A percentile compares a stretch with the other conserved stretches of the same genome.
Evolutionary conservation across 2,113 vertebrate genomes (phyloP).

Genomic region (Pangasianodon hypophthalmus): DNA sequence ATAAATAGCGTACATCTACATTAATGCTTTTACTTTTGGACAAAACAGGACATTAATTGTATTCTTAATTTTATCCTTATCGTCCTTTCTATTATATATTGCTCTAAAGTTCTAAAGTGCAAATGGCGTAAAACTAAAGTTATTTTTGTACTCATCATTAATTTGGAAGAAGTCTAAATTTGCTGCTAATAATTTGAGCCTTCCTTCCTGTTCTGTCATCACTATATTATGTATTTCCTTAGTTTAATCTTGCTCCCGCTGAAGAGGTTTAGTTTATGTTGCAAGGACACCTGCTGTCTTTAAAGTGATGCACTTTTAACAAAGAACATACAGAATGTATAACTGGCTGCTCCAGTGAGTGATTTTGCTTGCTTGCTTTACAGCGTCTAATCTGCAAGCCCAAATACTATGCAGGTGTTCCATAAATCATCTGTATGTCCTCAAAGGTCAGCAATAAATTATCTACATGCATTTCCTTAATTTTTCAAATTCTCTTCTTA

Average conservation of each 20-base stretch:
- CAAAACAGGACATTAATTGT: not conserved
- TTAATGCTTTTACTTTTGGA: not conserved
- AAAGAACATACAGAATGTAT: not conserved
- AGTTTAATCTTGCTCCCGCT: not conserved
- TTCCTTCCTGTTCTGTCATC: not conserved
- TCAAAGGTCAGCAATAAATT: slow-evolving; percentile 30
- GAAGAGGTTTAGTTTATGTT: not conserved
- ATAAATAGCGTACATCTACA: not conserved
- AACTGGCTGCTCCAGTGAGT: slow-evolving; percentile 19
- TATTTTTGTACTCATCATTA: not conserved
- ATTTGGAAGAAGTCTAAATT: not conserved
- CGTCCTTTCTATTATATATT: not conserved
- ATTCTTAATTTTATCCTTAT: not conserved
- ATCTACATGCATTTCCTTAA: slow-evolving; percentile 1
- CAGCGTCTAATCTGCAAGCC: slow-evolving; percentile 22
- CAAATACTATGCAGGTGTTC: slow-evolving; percentile 20
- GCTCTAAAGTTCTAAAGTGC: not conserved
- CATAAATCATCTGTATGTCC: slow-evolving; percentile 24
- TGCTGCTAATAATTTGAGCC: not conserved
- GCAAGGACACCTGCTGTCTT: not conserved
- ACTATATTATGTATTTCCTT: not conserved
- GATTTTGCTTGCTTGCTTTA: slow-evolving; percentile 33
- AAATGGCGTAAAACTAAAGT: not conserved
- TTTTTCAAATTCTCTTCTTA: not conserved
- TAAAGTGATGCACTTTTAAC: not conserved